phyloP scores from a whole-genome alignment of 2,888 invertebrate genomes.

The Thysanoteuthis rhombus region DNA sequence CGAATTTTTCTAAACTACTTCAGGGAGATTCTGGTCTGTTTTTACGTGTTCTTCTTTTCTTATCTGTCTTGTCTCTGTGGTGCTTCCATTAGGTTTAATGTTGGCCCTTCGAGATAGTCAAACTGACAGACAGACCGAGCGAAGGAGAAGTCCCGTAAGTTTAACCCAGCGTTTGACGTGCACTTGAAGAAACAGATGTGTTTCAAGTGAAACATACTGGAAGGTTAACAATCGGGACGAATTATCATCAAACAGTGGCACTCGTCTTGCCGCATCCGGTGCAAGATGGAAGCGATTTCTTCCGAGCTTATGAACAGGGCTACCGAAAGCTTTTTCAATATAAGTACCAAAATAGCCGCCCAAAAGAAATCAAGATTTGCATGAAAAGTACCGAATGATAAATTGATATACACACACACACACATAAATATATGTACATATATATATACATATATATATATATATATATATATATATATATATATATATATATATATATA shows the following conservation, averaged over 20 bases:
- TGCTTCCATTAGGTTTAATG: background rate
- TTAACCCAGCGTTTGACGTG: background rate
- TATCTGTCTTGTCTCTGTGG: background rate
- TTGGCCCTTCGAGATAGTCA: background rate
- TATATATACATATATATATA: too few species aligned
- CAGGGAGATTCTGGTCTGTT: background rate
- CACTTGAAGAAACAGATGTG: background rate
- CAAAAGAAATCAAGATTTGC: too few species aligned
- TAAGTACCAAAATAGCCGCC: too few species aligned
- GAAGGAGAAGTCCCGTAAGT: background rate
- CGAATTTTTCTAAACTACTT: too few species aligned
- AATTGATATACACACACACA: too few species aligned
- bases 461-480: background rate
- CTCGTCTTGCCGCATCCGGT: background rate
- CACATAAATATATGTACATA: background rate
- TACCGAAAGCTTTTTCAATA: too few species aligned
- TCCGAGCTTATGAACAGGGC: background rate
- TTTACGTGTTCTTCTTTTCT: background rate
- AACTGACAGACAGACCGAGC: background rate
- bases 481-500: too few species aligned
- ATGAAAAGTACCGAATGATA: too few species aligned
- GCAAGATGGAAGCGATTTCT: background rate
- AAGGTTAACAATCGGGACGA: slow-evolving; percentile 12
- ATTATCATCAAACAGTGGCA: background rate
- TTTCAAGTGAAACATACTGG: background rate